These are phyloP conservation scores for Halcyon smyrnensis DNA, from an alignment of 2,797 vertebrate species.

Conservation along the genomic window DNA sequence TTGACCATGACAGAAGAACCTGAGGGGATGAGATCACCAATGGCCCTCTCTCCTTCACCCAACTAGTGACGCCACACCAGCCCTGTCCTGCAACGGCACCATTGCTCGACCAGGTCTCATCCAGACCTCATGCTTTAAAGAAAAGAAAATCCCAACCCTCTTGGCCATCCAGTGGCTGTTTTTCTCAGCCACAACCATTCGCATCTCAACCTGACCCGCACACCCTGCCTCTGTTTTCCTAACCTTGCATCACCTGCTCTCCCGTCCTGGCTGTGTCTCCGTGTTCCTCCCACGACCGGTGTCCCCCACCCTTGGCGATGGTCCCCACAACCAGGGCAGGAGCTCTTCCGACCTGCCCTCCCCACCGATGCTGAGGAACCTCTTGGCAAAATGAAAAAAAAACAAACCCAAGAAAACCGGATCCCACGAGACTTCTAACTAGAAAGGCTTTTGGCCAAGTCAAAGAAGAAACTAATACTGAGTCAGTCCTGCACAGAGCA, in stretches of 20 bases:
- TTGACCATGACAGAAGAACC: neutral
- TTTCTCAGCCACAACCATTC: neutral
- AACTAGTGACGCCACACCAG: neutral
- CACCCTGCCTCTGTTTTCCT: neutral
- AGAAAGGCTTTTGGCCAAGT: constrained; percentile 41
- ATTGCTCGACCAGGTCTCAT: neutral
- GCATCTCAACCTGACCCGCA: neutral
- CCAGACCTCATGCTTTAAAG: neutral
- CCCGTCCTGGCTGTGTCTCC: neutral
- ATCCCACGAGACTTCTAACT: constrained; percentile 58
- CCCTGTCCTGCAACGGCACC: neutral
- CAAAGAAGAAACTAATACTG: constrained; percentile 42
- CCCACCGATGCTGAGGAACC: neutral
- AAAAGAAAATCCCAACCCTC: neutral
- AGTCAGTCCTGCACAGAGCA: constrained; percentile 44
- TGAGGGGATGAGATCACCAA: neutral
- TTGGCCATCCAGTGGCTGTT: neutral
- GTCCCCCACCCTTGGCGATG: neutral
- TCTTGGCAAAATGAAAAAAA: constrained; percentile 55
- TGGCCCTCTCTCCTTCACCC: neutral
- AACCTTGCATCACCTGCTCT: neutral
- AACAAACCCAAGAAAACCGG: constrained; percentile 61
- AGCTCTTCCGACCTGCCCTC: neutral
- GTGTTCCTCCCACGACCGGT: rapidly evolving
- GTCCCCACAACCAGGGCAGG: neutral